Evolutionary conservation across 2,888 invertebrate species (phyloP).

Genomic region (Drosophila nr. perissopoda): DNA sequence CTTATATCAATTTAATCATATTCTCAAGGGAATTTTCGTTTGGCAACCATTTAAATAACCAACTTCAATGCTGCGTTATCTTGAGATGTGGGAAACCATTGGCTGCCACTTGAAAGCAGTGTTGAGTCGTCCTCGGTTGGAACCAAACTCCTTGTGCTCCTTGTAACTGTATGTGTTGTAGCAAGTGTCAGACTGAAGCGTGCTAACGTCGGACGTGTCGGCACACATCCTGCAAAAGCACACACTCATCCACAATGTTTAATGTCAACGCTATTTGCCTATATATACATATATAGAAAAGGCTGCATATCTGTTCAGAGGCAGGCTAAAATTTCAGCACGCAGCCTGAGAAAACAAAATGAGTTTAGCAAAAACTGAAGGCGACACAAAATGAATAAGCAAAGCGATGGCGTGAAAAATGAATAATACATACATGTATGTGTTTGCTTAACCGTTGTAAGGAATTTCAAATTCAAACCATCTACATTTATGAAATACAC

Average conservation of each 20-base stretch:
- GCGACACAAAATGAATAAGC: conserved; percentile 32
- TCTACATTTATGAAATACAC: conserved; percentile 25
- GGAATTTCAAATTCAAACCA: conserved; percentile 31
- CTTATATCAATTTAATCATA: conserved; percentile 15
- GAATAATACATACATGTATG: conserved; percentile 27
- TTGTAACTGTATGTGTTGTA: conserved; percentile 12
- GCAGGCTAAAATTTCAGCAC: conserved; percentile 16
- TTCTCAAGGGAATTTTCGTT: background rate
- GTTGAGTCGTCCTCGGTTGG: conserved; percentile 7
- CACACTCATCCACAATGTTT: background rate
- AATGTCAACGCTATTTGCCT: conserved; percentile 26
- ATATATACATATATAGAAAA: background rate
- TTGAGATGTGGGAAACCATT: conserved; percentile 6
- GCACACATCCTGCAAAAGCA: conserved; percentile 22
- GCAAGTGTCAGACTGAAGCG: conserved; percentile 41
- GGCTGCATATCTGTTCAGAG: conserved; percentile 7
- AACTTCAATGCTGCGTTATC: background rate
- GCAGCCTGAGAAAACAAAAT: conserved; percentile 30
- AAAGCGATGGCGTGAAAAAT: conserved; percentile 26
- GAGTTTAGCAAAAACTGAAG: conserved; percentile 38
- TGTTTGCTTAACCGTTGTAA: conserved; percentile 8
- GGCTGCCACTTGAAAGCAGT: conserved; percentile 14
- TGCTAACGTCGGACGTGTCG: conserved; percentile 35
- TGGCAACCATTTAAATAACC: background rate
- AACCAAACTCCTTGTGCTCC: background rate